Conservation (phyloP, 2,888 invertebrate species). For the Leuctra nigra region DNA sequence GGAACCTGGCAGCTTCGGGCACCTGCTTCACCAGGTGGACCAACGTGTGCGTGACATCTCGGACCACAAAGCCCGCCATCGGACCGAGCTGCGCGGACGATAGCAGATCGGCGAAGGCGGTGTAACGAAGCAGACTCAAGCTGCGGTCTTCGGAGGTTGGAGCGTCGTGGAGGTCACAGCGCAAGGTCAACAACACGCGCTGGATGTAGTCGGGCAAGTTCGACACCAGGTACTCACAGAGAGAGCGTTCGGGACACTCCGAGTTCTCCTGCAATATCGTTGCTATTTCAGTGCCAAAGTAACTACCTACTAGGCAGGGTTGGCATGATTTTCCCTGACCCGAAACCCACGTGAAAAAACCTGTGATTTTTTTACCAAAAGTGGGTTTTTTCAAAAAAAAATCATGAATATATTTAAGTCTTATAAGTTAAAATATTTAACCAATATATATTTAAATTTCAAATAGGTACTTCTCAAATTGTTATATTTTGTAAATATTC, state of each 20-base stretch:
- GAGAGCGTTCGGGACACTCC: slow-evolving; percentile 9
- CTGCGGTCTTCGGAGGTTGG: slow-evolving; percentile 47
- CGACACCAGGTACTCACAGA: slow-evolving; percentile 22
- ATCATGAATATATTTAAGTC: no score
- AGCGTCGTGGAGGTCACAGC: slow-evolving; percentile 44
- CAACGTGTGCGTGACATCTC: slow-evolving; percentile 21
- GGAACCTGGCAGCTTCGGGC: no score
- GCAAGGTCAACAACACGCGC: slow-evolving; percentile 46
- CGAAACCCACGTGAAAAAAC: no score
- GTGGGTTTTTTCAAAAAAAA: no score
- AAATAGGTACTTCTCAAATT: no score
- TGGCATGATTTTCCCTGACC: no score
- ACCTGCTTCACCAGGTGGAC: slow-evolving; percentile 10
- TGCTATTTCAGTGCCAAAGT: background rate
- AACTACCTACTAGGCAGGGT: background rate
- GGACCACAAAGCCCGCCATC: slow-evolving; percentile 37
- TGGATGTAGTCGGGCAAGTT: slow-evolving; percentile 47
- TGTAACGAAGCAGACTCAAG: slow-evolving; percentile 49
- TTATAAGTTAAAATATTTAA: no score
- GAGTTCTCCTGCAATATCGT: slow-evolving; percentile 20
- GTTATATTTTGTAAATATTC: no score
- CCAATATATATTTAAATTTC: no score
- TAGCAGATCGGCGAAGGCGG: slow-evolving; percentile 45
- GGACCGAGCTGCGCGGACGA: slow-evolving; percentile 37
- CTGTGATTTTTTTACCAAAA: no score